Percentiles rank a stretch among this genome's conserved stretches.
phyloP scores from a whole-genome alignment of 2,888 invertebrate genomes.

The Archips crataeganus region DNA sequence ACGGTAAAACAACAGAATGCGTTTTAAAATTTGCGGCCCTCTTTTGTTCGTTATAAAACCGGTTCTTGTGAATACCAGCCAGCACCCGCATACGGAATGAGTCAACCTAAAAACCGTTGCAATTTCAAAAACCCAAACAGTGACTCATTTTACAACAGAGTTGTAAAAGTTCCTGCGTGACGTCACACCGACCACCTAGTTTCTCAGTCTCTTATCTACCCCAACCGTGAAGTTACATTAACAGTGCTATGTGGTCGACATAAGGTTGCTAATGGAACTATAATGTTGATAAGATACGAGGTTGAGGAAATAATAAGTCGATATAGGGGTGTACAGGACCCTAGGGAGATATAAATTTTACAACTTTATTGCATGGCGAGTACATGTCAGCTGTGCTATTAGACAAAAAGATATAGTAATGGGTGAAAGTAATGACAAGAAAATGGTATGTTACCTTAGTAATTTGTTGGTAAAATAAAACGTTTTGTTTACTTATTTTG shows the following conservation, averaged over 20 bases:
- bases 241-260: background rate
- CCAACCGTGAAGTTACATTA: background rate
- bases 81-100: background rate
- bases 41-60: background rate
- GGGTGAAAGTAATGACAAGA: conserved; percentile 8
- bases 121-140: conserved; percentile 11
- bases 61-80: background rate
- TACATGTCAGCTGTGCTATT: conserved; percentile 23
- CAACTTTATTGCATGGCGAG: conserved; percentile 53
- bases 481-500: background rate
- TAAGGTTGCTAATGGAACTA: background rate
- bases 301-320: background rate
- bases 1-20: background rate
- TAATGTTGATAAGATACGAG: background rate
- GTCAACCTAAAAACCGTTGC: conserved; percentile 7
- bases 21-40: background rate
- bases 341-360: conserved; percentile 64
- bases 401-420: conserved; percentile 4
- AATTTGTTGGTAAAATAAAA: background rate
- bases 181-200: conserved; percentile 20
- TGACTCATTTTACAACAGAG: conserved; percentile 22
- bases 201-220: background rate
- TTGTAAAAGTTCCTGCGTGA: conserved; percentile 25
- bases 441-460: background rate
- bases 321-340: conserved; percentile 47